Evolutionary conservation across 2,797 vertebrate genomes (phyloP).

Genomic region (Neopelma chrysocephalum): DNA sequence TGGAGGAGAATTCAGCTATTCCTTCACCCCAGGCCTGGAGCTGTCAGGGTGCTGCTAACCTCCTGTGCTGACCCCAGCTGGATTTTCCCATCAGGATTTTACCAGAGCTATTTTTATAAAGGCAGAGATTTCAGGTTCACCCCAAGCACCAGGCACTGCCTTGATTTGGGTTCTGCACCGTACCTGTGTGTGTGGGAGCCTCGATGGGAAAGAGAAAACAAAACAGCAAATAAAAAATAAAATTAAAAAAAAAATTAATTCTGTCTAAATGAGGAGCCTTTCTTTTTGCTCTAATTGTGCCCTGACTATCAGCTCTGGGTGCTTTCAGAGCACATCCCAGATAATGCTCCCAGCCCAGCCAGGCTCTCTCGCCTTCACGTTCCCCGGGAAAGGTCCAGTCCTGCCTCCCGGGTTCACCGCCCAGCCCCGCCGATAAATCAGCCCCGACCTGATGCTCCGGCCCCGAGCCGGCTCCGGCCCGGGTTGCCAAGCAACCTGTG

Average conservation of each 20-base stretch:
- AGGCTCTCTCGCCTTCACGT: not conserved
- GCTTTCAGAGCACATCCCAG: not conserved
- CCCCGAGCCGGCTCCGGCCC: conserved; percentile 86
- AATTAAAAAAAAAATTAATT: not conserved
- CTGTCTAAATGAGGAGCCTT: not conserved
- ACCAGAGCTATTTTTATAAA: not conserved
- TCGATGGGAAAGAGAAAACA: not conserved
- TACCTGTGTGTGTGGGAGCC: not conserved
- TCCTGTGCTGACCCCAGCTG: not conserved
- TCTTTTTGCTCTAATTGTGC: not conserved
- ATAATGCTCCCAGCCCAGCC: not conserved
- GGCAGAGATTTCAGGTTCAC: not conserved
- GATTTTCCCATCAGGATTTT: not conserved
- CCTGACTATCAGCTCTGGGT: not conserved
- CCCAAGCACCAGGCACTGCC: not conserved
- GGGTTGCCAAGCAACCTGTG: conserved; percentile 88
- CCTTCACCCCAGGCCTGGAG: not conserved
- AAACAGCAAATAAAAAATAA: not conserved
- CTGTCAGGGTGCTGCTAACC: conserved; percentile 14
- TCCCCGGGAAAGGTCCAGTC: conserved; percentile 83
- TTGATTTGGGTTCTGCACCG: not conserved
- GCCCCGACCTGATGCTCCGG: conserved; percentile 86
- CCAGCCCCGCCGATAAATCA: conserved; percentile 91
- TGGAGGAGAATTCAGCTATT: not conserved
- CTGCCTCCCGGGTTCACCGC: conserved; percentile 84